Evolutionary conservation across 2,113 vertebrate species (phyloP).

Genomic region (human): DNA sequence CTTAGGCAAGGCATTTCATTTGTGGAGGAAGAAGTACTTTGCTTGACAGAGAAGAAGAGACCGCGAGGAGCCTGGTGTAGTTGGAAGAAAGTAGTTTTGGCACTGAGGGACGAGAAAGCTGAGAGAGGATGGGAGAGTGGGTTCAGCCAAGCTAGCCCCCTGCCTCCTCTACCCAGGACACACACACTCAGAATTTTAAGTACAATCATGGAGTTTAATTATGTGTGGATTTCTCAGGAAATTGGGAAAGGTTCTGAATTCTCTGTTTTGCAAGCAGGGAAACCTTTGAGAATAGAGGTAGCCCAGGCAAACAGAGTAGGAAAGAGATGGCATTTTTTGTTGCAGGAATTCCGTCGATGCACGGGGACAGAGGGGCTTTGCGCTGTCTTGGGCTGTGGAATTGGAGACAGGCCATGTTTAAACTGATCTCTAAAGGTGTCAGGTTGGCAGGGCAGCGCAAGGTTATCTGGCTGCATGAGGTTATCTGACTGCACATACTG

Average conservation of each 20-base stretch:
- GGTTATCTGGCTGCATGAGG: not conserved
- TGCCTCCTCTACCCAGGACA: not conserved
- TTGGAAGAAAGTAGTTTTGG: not conserved
- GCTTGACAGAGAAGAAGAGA: not conserved
- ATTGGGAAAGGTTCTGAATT: not conserved
- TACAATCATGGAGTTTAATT: not conserved
- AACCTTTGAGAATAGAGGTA: not conserved
- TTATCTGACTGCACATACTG: not conserved
- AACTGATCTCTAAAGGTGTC: not conserved
- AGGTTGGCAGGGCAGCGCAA: not conserved
- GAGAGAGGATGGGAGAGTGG: not conserved
- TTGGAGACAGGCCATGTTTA: not conserved
- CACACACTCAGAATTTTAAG: not conserved
- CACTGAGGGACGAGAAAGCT: not conserved
- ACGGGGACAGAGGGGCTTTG: not conserved
- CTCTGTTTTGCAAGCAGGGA: not conserved
- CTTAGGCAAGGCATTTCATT: not conserved
- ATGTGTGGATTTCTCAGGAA: constrained; percentile 6
- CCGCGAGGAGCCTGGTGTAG: not conserved
- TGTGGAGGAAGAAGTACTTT: not conserved
- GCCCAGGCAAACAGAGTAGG: not conserved
- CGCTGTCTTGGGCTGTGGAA: not conserved
- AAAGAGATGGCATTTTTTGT: not conserved
- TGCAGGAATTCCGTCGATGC: not conserved
- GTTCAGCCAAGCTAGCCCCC: not conserved